Conservation (phyloP, 1,140 invertebrate species). For the Diorhabda sublineata region DNA sequence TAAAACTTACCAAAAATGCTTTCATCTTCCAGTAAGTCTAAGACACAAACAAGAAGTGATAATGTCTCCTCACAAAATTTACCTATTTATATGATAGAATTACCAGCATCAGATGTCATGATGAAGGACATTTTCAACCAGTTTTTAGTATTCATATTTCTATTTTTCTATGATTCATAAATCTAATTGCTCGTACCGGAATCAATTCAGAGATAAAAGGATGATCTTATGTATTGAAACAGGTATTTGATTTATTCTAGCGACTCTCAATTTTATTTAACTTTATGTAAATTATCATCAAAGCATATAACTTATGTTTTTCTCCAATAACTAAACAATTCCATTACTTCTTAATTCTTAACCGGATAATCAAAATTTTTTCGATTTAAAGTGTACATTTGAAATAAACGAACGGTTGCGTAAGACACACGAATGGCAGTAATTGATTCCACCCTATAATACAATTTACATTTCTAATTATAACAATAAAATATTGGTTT, state of each 20-base stretch:
- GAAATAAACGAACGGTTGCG: no score
- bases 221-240: background rate
- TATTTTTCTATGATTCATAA: background rate
- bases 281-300: background rate
- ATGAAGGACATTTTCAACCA: conserved; percentile 19
- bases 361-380: no score
- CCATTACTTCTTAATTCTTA: no score
- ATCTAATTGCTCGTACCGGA: background rate
- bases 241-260: background rate
- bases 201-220: background rate
- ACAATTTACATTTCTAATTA: no score
- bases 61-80: background rate
- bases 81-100: conserved; percentile 12
- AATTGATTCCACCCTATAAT: no score
- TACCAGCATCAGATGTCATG: background rate
- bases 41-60: conserved; percentile 17
- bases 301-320: no score
- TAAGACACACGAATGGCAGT: no score
- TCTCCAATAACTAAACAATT: no score
- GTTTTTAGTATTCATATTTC: conserved; percentile 5
- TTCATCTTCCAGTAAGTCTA: conserved; percentile 13
- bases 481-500: no score
- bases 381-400: no score
- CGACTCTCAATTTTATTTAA: background rate
- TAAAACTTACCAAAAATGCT: conserved; percentile 16